A percentile compares a stretch with the other conserved stretches of the same genome.
These are phyloP conservation scores for Drosophila tsacasi DNA, from an alignment of 1,140 invertebrate genomes.

Conservation along the genomic window DNA sequence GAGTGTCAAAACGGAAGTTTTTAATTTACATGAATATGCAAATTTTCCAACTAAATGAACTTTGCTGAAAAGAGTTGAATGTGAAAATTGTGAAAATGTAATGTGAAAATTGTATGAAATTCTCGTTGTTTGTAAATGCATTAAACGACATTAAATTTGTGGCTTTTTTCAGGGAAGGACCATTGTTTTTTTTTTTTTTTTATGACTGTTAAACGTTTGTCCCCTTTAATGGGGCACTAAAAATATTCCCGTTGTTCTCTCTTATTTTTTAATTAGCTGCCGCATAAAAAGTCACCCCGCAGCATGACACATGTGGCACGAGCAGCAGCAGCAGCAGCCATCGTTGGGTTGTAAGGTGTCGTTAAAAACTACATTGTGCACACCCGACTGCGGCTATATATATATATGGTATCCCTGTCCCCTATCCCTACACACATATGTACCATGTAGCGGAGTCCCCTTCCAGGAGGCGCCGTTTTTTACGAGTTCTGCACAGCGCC, in stretches of 20 bases:
- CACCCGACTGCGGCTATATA: constrained; percentile 28
- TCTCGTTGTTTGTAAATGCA: constrained; percentile 55
- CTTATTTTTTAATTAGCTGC: constrained; percentile 78
- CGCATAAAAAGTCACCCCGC: constrained; percentile 67
- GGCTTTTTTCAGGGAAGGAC: constrained; percentile 8
- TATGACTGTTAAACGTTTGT: constrained; percentile 71
- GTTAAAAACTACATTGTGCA: constrained; percentile 60
- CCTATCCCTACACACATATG: constrained; percentile 6
- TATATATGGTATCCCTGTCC: constrained; percentile 11
- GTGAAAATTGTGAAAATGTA: constrained; percentile 57
- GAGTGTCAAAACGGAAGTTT: constrained; percentile 68
- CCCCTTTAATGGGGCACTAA: constrained; percentile 46
- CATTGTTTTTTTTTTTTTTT: constrained; percentile 34
- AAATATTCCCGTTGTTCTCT: constrained; percentile 33
- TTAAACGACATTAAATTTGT: constrained; percentile 67
- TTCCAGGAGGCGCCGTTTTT: constrained; percentile 32
- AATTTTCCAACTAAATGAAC: constrained; percentile 66
- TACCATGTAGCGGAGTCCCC: not conserved
- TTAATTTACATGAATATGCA: constrained; percentile 79
- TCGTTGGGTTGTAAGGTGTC: constrained; percentile 68
- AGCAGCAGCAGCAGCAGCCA: constrained; percentile 39
- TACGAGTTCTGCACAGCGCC: constrained; percentile 70
- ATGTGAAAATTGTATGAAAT: constrained; percentile 44
- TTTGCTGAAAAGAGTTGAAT: constrained; percentile 30
- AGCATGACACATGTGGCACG: constrained; percentile 74